phyloP scores from a whole-genome alignment of 2,888 invertebrate genomes.

The Andrena flavipes region DNA sequence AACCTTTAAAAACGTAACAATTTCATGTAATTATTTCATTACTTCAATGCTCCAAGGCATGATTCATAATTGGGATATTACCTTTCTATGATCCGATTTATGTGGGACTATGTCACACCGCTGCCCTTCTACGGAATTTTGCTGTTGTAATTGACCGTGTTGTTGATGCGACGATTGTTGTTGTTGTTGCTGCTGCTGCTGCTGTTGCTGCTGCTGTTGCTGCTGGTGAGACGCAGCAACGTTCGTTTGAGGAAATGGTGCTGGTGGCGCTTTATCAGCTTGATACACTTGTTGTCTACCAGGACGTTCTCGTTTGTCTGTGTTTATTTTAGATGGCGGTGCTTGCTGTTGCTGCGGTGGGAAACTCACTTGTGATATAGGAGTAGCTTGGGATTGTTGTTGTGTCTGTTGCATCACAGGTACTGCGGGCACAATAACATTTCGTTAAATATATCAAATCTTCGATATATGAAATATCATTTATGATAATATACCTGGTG shows the following conservation, averaged over 20 bases:
- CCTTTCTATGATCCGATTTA: constrained; percentile 81
- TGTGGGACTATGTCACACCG: constrained; percentile 78
- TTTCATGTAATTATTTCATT: constrained; percentile 13
- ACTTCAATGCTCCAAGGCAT: neutral
- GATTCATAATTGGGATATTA: constrained; percentile 39
- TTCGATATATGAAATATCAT: neutral
- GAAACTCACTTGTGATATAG: constrained; percentile 76
- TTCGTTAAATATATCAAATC: neutral
- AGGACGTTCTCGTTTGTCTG: constrained; percentile 82
- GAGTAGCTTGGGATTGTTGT: constrained; percentile 71
- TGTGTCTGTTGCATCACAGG: constrained; percentile 69
- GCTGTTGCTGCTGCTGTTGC: constrained; percentile 68
- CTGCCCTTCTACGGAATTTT: constrained; percentile 79
- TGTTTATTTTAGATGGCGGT: constrained; percentile 78
- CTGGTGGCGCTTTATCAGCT: constrained; percentile 81
- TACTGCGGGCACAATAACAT: constrained; percentile 28
- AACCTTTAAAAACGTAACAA: constrained; percentile 63
- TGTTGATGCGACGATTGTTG: constrained; percentile 76
- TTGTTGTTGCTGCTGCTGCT: constrained; percentile 71
- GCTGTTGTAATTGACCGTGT: constrained; percentile 77
- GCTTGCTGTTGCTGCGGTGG: constrained; percentile 73
- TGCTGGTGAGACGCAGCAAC: constrained; percentile 78
- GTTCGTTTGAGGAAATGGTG: constrained; percentile 82
- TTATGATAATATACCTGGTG: constrained; percentile 66
- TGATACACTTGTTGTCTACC: constrained; percentile 82